A percentile compares a stretch with the other conserved stretches of the same genome.
Evolutionary conservation across 1,140 invertebrate genomes (phyloP).

Genomic region (Bacillus rossius): DNA sequence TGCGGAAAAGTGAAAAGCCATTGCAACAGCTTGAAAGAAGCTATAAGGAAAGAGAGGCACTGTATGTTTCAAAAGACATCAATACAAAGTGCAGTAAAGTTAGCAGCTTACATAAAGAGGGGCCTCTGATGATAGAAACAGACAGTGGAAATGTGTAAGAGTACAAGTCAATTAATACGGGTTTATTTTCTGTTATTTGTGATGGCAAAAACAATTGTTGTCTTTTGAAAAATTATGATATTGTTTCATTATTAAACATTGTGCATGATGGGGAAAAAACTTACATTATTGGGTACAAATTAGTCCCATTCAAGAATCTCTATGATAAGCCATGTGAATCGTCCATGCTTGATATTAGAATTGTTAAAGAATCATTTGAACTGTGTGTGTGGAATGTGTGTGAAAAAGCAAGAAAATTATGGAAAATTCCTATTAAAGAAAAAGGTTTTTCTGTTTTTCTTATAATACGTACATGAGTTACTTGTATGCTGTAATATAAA

Average conservation of each 20-base stretch:
- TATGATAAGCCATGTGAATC: constrained; percentile 1
- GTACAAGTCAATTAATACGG: not conserved
- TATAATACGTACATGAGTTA: not conserved
- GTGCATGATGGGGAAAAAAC: not conserved
- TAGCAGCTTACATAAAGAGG: not conserved
- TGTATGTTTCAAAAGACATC: not conserved
- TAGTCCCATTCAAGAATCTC: constrained; percentile 1
- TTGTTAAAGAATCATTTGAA: constrained; percentile 1
- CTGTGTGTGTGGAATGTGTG: not conserved
- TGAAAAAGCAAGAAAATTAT: constrained; percentile 1
- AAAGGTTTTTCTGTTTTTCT: not conserved
- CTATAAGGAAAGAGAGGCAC: not conserved
- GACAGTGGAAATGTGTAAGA: not conserved
- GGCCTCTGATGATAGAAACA: not conserved
- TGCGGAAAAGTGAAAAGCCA: constrained; percentile 18
- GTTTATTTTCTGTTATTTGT: not conserved
- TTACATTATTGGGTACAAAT: constrained; percentile 1
- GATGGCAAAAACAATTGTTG: constrained; percentile 4
- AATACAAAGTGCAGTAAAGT: not conserved
- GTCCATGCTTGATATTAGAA: not conserved
- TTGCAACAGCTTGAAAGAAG: constrained; percentile 18
- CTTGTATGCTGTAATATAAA: not conserved
- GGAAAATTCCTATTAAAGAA: not conserved
- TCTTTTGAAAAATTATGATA: not conserved
- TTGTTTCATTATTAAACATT: constrained; percentile 3